Conservation (phyloP, 1,140 invertebrate species). For the Solen grandis region DNA sequence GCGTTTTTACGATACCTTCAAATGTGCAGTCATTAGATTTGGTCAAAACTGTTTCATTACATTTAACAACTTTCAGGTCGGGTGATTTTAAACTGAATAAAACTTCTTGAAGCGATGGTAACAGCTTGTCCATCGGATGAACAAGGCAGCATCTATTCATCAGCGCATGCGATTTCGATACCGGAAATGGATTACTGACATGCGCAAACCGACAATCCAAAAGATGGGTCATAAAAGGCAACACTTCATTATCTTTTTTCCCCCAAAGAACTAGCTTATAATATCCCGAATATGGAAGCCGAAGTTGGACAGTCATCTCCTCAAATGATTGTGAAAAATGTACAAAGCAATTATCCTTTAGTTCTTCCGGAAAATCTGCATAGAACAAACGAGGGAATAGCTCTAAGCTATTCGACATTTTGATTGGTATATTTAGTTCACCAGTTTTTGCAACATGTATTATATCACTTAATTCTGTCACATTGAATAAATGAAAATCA, state of each 20-base stretch:
- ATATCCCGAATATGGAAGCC: slow-evolving; percentile 28
- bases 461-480: background rate
- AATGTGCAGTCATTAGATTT: slow-evolving; percentile 13
- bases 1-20: slow-evolving; percentile 22
- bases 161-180: slow-evolving; percentile 13
- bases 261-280: slow-evolving; percentile 30
- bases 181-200: slow-evolving; percentile 27
- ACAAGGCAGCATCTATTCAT: slow-evolving; percentile 44
- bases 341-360: slow-evolving; percentile 38
- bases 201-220: slow-evolving; percentile 26
- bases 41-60: background rate
- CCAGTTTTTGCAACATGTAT: slow-evolving; percentile 25
- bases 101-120: slow-evolving; percentile 9
- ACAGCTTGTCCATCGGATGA: slow-evolving; percentile 25
- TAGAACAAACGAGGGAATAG: slow-evolving; percentile 23
- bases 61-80: background rate
- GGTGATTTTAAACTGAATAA: slow-evolving; percentile 38
- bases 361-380: slow-evolving; percentile 11
- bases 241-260: background rate
- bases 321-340: slow-evolving; percentile 26
- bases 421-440: slow-evolving; percentile 23
- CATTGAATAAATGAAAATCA: slow-evolving; percentile 1
- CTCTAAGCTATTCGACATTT: slow-evolving; percentile 5
- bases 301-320: slow-evolving; percentile 6
- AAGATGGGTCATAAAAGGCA: slow-evolving; percentile 24